These are phyloP conservation scores for Acipenser oxyrinchus DNA, from an alignment of 2,797 vertebrate species.

Conservation along the genomic window DNA sequence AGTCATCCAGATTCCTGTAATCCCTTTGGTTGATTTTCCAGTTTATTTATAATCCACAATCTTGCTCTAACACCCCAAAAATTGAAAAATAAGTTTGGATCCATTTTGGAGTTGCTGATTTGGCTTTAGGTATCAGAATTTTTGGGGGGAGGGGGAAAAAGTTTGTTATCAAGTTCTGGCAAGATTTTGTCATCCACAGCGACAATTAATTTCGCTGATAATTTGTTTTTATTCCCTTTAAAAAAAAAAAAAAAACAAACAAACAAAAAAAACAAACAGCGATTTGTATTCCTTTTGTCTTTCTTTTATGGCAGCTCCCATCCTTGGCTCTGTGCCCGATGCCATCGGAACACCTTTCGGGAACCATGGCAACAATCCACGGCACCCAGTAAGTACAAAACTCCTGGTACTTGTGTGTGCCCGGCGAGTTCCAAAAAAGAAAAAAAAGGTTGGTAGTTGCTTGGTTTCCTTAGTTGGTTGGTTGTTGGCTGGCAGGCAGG, in stretches of 20 bases:
- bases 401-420: constrained; percentile 52
- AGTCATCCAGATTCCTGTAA: constrained; percentile 64
- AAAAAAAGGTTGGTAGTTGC: constrained; percentile 60
- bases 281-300: constrained; percentile 69
- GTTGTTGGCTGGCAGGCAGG: constrained; percentile 56
- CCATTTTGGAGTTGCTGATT: neutral
- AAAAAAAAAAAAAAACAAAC: too few relatives aligned
- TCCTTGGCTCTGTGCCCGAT: constrained; percentile 77
- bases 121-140: too few relatives aligned
- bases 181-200: constrained; percentile 38
- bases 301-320: constrained; percentile 62
- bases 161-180: constrained; percentile 40
- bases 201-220: constrained; percentile 54
- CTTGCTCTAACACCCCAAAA: constrained; percentile 56
- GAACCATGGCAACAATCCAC: constrained; percentile 60
- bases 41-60: constrained; percentile 80
- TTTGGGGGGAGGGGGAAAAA: constrained; percentile 39
- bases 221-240: constrained; percentile 40
- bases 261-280: constrained; percentile 42
- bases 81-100: constrained; percentile 24
- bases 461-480: constrained; percentile 30
- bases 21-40: constrained; percentile 81
- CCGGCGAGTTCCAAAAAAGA: constrained; percentile 45
- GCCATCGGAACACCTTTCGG: constrained; percentile 73
- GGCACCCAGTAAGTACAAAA: constrained; percentile 66